Conservation (phyloP, 2,888 invertebrate genomes). For the Ochropacha duplaris region DNA sequence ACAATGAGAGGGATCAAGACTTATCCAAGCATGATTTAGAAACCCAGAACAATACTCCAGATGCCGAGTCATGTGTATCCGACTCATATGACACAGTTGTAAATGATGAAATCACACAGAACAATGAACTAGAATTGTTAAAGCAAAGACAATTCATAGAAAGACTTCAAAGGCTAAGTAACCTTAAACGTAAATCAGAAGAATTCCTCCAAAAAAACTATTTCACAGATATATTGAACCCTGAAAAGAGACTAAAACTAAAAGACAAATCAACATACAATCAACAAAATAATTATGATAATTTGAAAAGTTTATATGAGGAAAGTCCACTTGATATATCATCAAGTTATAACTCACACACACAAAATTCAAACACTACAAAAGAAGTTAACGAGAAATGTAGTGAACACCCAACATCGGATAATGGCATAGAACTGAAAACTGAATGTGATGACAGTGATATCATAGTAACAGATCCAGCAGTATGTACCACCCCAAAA, state of each 20-base stretch:
- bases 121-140: constrained; percentile 57
- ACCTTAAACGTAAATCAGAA: constrained; percentile 75
- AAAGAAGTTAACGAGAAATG: constrained; percentile 54
- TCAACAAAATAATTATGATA: constrained; percentile 63
- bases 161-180: constrained; percentile 71
- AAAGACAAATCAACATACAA: constrained; percentile 61
- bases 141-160: constrained; percentile 75
- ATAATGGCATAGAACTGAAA: constrained; percentile 63
- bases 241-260: constrained; percentile 71
- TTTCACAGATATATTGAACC: constrained; percentile 59
- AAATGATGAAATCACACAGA: constrained; percentile 54
- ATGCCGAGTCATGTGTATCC: constrained; percentile 57
- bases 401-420: constrained; percentile 49
- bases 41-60: constrained; percentile 54
- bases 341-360: constrained; percentile 51
- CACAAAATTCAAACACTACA: constrained; percentile 41
- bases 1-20: constrained; percentile 62
- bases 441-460: constrained; percentile 77
- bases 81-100: constrained; percentile 55
- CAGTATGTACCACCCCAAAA: constrained; percentile 67
- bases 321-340: constrained; percentile 65
- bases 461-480: constrained; percentile 72
- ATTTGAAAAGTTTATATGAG: constrained; percentile 63
- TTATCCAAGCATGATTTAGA: constrained; percentile 55
- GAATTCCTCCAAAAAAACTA: constrained; percentile 74